Percentiles rank a stretch among this genome's conserved stretches.
Evolutionary conservation across 2,888 invertebrate genomes (phyloP).

Genomic region (Micoletzkya japonica): DNA sequence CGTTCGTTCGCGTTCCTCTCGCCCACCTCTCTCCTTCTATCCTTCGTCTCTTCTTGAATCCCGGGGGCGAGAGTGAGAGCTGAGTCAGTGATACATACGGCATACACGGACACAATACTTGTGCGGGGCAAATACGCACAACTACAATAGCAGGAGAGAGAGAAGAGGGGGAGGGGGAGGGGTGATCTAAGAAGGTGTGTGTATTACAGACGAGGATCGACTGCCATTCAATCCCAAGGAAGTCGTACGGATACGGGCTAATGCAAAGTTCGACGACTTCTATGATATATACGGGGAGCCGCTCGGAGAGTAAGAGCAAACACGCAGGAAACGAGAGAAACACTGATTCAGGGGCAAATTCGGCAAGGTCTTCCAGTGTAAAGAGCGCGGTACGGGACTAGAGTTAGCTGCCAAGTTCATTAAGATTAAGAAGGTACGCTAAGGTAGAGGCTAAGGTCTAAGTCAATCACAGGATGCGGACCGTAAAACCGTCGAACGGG

Average conservation of each 20-base stretch:
- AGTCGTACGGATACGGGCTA: constrained; percentile 39
- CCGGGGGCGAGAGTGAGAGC: no score
- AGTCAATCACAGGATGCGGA: constrained; percentile 51
- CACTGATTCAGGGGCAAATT: constrained; percentile 66
- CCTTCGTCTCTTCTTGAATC: neutral
- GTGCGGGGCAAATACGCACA: no score
- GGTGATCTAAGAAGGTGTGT: neutral
- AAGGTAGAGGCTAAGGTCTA: neutral
- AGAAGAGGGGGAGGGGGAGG: neutral
- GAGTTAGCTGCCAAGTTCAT: constrained; percentile 83
- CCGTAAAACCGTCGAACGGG: constrained; percentile 55
- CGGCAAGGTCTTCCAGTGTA: constrained; percentile 68
- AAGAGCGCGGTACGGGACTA: constrained; percentile 73
- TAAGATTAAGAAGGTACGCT: constrained; percentile 40
- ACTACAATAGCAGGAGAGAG: neutral
- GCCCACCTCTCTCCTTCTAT: neutral
- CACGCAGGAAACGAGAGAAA: no score
- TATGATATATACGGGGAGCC: constrained; percentile 44
- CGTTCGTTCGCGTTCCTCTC: no score
- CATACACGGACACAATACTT: no score
- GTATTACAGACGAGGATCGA: constrained; percentile 52
- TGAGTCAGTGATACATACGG: no score
- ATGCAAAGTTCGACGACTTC: constrained; percentile 47
- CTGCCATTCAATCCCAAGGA: constrained; percentile 56
- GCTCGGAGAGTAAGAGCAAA: constrained; percentile 50